Evolutionary conservation across 2,888 invertebrate species (phyloP).

Genomic region (Campopleginae sp.): DNA sequence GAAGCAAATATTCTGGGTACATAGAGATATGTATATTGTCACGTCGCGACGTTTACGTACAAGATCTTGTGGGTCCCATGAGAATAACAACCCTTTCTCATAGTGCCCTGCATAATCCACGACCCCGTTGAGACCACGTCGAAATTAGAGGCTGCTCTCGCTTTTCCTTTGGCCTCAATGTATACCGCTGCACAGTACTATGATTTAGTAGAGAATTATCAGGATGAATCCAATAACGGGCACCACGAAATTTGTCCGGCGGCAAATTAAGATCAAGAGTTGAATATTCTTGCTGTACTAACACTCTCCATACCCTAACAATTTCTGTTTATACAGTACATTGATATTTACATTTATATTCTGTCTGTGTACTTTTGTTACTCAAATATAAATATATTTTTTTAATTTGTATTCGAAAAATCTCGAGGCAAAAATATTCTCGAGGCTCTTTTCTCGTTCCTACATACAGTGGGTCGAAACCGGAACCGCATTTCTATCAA

Average conservation of each 20-base stretch:
- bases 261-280: constrained; percentile 80
- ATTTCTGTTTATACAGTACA: constrained; percentile 17
- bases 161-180: constrained; percentile 65
- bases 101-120: constrained; percentile 79
- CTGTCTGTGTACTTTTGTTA: neutral
- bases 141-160: constrained; percentile 80
- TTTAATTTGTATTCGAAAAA: neutral
- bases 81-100: constrained; percentile 82
- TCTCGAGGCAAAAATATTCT: too few species aligned
- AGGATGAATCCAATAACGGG: constrained; percentile 82
- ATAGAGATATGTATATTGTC: constrained; percentile 75
- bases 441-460: too few species aligned
- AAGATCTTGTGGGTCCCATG: constrained; percentile 74
- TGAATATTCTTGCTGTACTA: constrained; percentile 48
- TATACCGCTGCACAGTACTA: constrained; percentile 64
- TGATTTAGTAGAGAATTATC: constrained; percentile 83
- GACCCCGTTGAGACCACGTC: constrained; percentile 79
- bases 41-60: constrained; percentile 77
- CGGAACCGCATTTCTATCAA: neutral
- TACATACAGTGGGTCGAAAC: too few species aligned
- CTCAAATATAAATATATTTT: neutral
- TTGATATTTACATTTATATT: constrained; percentile 12
- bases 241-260: constrained; percentile 77
- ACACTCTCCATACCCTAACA: constrained; percentile 7
- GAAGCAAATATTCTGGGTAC: constrained; percentile 33